Conservation (phyloP, 2,888 invertebrate species). For the Laothoe populi region DNA sequence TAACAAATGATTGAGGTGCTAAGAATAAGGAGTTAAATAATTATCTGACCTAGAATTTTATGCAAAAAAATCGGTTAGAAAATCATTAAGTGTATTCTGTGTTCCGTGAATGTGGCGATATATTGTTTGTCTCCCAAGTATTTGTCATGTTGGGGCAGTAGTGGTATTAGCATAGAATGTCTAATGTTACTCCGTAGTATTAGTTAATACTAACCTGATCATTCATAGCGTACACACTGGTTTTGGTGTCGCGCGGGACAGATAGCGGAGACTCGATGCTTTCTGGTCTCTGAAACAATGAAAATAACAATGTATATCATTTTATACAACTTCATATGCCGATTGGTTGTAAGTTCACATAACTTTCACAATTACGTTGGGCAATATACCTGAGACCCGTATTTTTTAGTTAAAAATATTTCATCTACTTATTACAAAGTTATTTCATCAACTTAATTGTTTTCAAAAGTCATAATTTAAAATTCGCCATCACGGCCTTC, state of each 20-base stretch:
- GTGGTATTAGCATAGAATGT: background rate
- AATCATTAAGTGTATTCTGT: too few species aligned
- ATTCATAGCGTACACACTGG: slow-evolving; percentile 89
- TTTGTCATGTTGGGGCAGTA: slow-evolving; percentile 4
- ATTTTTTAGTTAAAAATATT: slow-evolving; percentile 12
- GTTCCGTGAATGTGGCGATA: slow-evolving; percentile 23
- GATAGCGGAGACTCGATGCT: slow-evolving; percentile 89
- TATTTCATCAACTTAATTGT: background rate
- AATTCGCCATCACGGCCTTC: background rate
- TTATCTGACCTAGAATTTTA: too few species aligned
- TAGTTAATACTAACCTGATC: slow-evolving; percentile 85
- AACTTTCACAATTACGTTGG: slow-evolving; percentile 34
- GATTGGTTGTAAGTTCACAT: slow-evolving; percentile 26
- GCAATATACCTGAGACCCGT: background rate
- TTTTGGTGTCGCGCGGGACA: slow-evolving; percentile 87
- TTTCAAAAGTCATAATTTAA: background rate
- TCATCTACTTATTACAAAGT: background rate
- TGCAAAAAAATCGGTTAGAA: too few species aligned
- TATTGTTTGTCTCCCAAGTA: slow-evolving; percentile 1
- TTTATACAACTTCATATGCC: background rate
- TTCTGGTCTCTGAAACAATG: slow-evolving; percentile 89
- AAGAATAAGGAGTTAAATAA: too few species aligned
- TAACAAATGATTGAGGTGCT: too few species aligned
- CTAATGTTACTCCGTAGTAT: background rate
- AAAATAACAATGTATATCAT: slow-evolving; percentile 32